A percentile compares a stretch with the other conserved stretches of the same genome.
phyloP scores from a whole-genome alignment of 2,797 vertebrate species.

The Sorex maritimensis region DNA sequence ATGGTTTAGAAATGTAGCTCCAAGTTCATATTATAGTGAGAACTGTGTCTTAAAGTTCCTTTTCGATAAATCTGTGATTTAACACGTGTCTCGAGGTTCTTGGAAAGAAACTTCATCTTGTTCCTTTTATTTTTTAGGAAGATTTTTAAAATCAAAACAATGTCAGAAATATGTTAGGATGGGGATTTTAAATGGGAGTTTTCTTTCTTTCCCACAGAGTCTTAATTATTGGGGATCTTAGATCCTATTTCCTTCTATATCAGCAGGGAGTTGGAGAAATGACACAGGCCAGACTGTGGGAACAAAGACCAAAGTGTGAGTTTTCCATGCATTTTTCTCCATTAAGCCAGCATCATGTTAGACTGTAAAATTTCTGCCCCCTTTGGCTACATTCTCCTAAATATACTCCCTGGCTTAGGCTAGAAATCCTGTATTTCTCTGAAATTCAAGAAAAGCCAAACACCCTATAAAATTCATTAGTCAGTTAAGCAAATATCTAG shows the following conservation, averaged over 20 bases:
- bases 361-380: conserved; percentile 12
- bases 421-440: conserved; percentile 30
- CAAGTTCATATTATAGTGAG: not conserved
- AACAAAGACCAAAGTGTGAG: conserved; percentile 39
- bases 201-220: conserved; percentile 51
- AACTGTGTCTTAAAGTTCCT: conserved; percentile 14
- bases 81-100: conserved; percentile 42
- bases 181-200: not conserved
- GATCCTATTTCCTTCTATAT: conserved; percentile 22
- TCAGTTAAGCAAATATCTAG: conserved; percentile 51
- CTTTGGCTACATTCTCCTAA: conserved; percentile 60
- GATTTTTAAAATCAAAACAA: conserved; percentile 59
- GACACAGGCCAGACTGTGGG: conserved; percentile 43
- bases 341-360: conserved; percentile 18
- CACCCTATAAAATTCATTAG: conserved; percentile 47
- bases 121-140: conserved; percentile 48
- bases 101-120: conserved; percentile 26
- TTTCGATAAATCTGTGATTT: conserved; percentile 16
- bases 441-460: conserved; percentile 68
- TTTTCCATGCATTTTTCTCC: conserved; percentile 51
- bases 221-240: conserved; percentile 39
- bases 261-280: conserved; percentile 57
- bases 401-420: conserved; percentile 52
- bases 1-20: conserved; percentile 19
- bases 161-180: not conserved